Evolutionary conservation across 2,888 invertebrate species (phyloP).

Genomic region (Melanargia galathea): DNA sequence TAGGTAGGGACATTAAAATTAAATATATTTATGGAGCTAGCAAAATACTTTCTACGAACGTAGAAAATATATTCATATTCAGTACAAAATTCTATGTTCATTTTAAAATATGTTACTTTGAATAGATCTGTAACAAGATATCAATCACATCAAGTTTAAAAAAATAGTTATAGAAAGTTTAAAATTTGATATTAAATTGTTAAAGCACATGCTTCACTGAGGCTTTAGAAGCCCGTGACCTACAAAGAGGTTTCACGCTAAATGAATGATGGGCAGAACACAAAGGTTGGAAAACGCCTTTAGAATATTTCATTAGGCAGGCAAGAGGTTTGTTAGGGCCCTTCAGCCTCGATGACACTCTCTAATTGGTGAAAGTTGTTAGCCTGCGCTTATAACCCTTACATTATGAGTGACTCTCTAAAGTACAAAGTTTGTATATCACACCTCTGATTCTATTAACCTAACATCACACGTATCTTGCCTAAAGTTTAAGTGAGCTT

Average conservation of each 20-base stretch:
- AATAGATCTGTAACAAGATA: background rate
- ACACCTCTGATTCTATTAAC: conserved; percentile 23
- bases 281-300: conserved; percentile 3
- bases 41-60: background rate
- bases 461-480: conserved; percentile 9
- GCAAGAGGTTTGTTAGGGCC: conserved; percentile 11
- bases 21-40: background rate
- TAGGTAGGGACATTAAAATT: too few species aligned
- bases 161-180: background rate
- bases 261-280: conserved; percentile 4
- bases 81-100: background rate
- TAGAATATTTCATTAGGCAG: conserved; percentile 17
- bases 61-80: conserved; percentile 2
- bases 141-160: background rate
- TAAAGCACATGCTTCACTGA: background rate
- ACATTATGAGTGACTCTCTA: conserved; percentile 17
- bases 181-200: background rate
- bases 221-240: background rate
- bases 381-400: conserved; percentile 9
- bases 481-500: too few species aligned
- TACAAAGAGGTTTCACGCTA: background rate
- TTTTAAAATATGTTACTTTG: background rate
- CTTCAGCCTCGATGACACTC: conserved; percentile 11
- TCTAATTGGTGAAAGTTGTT: conserved; percentile 25
- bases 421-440: conserved; percentile 26